phyloP scores from a whole-genome alignment of 1,140 invertebrate species.

The Tetragnatha versicolor region DNA sequence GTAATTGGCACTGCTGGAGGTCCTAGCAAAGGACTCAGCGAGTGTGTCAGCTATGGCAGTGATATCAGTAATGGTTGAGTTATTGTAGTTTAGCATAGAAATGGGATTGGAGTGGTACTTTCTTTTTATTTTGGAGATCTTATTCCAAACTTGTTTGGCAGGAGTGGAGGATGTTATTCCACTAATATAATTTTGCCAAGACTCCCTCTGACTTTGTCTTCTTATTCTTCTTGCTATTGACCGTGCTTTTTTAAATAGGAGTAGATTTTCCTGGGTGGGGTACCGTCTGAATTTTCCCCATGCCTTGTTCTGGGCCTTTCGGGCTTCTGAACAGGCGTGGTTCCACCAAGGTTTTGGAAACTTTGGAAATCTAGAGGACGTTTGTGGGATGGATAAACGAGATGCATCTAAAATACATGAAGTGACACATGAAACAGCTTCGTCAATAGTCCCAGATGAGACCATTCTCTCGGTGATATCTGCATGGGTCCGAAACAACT shows the following conservation, averaged over 20 bases:
- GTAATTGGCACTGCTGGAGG: neutral
- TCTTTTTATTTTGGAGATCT: neutral
- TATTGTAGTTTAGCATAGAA: neutral
- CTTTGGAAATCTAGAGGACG: neutral
- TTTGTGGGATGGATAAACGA: too few species aligned
- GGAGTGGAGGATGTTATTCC: neutral
- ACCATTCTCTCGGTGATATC: neutral
- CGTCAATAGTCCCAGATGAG: neutral
- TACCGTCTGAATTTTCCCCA: neutral
- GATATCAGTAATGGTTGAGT: neutral
- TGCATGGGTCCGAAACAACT: neutral
- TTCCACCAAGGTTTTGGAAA: neutral
- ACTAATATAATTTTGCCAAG: neutral
- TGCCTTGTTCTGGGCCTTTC: neutral
- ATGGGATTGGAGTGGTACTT: neutral
- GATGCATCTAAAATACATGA: neutral
- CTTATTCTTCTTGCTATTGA: too few species aligned
- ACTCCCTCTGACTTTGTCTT: neutral
- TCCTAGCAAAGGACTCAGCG: neutral
- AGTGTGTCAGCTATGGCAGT: neutral
- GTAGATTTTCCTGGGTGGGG: neutral
- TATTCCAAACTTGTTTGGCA: neutral
- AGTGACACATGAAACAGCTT: neutral
- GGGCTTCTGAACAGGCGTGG: neutral
- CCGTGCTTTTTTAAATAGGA: neutral